Percentiles rank a stretch among this genome's conserved stretches.
These are phyloP conservation scores for Drosophila saltans DNA, from an alignment of 1,140 invertebrate species.

Conservation along the genomic window DNA sequence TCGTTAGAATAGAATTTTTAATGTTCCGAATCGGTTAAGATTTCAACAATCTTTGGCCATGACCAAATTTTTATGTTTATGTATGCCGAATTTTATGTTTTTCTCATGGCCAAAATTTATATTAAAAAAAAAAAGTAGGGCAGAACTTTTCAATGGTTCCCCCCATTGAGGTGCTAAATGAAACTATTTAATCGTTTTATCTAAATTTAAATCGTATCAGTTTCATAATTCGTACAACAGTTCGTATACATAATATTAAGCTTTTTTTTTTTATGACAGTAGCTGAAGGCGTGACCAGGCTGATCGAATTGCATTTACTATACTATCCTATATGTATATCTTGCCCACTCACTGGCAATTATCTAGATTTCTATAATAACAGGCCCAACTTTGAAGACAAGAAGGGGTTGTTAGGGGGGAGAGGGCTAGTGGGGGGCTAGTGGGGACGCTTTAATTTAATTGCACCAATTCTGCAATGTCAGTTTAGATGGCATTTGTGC, in stretches of 20 bases:
- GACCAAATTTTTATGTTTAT: background rate
- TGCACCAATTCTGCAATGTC: background rate
- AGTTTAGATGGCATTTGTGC: background rate
- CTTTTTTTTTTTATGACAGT: background rate
- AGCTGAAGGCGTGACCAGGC: conserved; percentile 15
- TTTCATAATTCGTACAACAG: conserved; percentile 5
- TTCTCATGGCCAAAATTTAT: background rate
- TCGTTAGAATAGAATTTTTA: too few relatives aligned
- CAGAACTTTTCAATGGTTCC: background rate
- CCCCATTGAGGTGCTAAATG: background rate
- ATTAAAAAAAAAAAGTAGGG: background rate
- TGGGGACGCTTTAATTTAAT: background rate
- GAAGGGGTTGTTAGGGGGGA: background rate
- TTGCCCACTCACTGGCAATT: conserved; percentile 44
- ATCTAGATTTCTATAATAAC: conserved; percentile 50
- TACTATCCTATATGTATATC: background rate
- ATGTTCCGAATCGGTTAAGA: too few relatives aligned
- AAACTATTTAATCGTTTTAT: background rate
- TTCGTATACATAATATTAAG: conserved; percentile 45
- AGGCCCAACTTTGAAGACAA: conserved; percentile 48
- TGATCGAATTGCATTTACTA: conserved; percentile 54
- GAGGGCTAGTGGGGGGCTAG: background rate
- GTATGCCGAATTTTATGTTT: background rate
- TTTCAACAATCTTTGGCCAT: background rate
- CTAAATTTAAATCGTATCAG: conserved; percentile 3